Evolutionary conservation across 2,888 invertebrate species (phyloP).

Genomic region (Stenichneumon culpator): DNA sequence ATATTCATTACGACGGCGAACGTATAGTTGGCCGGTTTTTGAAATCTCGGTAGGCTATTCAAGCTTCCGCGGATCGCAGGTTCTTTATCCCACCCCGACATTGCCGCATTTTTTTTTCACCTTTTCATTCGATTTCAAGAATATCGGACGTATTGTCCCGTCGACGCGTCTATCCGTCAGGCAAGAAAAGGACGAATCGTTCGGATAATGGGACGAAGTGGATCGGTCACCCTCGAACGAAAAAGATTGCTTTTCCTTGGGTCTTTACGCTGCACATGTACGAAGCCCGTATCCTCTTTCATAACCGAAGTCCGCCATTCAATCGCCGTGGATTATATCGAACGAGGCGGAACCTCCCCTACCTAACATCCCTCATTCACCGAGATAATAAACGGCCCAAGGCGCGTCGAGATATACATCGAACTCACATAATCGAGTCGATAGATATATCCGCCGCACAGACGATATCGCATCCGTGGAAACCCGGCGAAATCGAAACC

Average conservation of each 20-base stretch:
- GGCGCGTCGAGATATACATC: background rate
- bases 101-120: background rate
- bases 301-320: slow-evolving; percentile 9
- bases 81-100: slow-evolving; percentile 29
- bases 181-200: slow-evolving; percentile 57
- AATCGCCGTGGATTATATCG: slow-evolving; percentile 32
- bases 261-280: background rate
- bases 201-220: slow-evolving; percentile 36
- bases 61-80: slow-evolving; percentile 29
- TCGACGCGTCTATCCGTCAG: background rate
- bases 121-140: slow-evolving; percentile 29
- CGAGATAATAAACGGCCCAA: slow-evolving; percentile 6
- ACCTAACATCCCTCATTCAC: slow-evolving; percentile 8
- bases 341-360: background rate
- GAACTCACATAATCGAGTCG: background rate
- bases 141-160: slow-evolving; percentile 64
- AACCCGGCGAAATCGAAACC: slow-evolving; percentile 12
- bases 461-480: background rate
- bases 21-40: slow-evolving; percentile 30
- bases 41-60: slow-evolving; percentile 41
- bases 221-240: slow-evolving; percentile 43
- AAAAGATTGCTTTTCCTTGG: slow-evolving; percentile 17
- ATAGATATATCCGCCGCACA: background rate
- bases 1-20: slow-evolving; percentile 61
- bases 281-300: background rate